Evolutionary conservation across 2,888 invertebrate genomes (phyloP), one percentile per base, ranked within the genome.

Genomic region (Laspeyria flexula): DNA sequence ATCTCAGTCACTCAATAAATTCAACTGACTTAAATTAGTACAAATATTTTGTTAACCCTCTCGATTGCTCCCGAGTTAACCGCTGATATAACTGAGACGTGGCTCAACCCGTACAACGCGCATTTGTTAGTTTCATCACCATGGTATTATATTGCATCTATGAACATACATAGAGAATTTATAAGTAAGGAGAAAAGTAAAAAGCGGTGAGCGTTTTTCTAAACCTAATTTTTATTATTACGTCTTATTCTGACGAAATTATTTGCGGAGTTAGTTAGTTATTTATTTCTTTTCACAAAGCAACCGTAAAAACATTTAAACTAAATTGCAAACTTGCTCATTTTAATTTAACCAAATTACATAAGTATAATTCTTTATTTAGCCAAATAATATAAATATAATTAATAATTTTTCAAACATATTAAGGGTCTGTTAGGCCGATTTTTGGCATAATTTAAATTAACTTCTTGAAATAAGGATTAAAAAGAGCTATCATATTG

Each of bases 51-150:
- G 12, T 49, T 27, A 40, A 30, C 33, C 38, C 21, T 9, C 21
- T 16, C 10, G 30, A 49, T 15, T 43, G 34, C 44, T 37, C 35
- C 18, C 25, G 55, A 58, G 59, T 69, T 70, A 57, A 67, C 65
- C 48, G 60, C 60, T 55, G 48, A 62, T 70, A 73, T 71, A 75
- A 71, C 69, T 71, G 67, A 76, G 74, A 71, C 76, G 75, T 59
- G 60, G 47, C 43, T 39, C 46, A 60, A 42, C 51, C 54, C 52
- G 65, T 27, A 42, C 35, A 31, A 27, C 37, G 37, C 40, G 51
- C 66, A 64, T 60, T 71, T 68, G 63, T 60, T 68, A 62, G 64
- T 71, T 72, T 65, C 54, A 77, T 71, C 71, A 75, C 57, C 55
- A 44, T 40, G 55, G 63, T 76, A 65, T 71, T 69, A 65, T 60